phyloP scores from a whole-genome alignment of 2,113 vertebrate species.

The Cyanistes caeruleus region DNA sequence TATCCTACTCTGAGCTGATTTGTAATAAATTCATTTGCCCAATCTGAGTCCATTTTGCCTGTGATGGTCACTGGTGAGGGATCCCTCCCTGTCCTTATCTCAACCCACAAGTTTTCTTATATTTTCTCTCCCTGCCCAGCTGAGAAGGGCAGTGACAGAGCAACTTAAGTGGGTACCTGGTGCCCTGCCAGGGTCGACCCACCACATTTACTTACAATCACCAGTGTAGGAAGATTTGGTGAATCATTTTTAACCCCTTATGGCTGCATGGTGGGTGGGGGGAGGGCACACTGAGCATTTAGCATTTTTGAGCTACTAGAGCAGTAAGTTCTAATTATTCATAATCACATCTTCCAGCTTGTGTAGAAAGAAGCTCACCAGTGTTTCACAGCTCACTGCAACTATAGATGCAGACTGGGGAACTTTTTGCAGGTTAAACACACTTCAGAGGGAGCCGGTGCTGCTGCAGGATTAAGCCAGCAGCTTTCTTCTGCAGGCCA shows the following conservation, averaged over 20 bases:
- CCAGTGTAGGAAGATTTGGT: neutral
- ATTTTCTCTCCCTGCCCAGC: neutral
- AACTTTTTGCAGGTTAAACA: neutral
- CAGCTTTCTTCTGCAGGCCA: conserved; percentile 7
- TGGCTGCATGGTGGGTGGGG: neutral
- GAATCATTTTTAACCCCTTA: neutral
- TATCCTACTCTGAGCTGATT: neutral
- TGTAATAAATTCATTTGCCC: neutral
- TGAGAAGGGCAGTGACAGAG: neutral
- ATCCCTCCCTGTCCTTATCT: neutral
- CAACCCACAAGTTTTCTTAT: fast-evolving
- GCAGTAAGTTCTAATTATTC: neutral
- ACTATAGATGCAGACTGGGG: neutral
- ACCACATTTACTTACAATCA: neutral
- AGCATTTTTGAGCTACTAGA: neutral
- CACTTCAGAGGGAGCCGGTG: neutral
- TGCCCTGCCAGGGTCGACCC: neutral
- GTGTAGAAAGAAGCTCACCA: neutral
- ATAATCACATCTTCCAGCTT: neutral
- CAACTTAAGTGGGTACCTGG: neutral
- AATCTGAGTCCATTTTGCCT: fast-evolving
- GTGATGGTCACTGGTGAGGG: neutral
- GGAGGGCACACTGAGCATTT: neutral
- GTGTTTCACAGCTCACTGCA: neutral
- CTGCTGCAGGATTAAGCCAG: neutral